These are phyloP conservation scores for Chloromyia formosa DNA, from an alignment of 2,888 invertebrate species.

Conservation along the genomic window DNA sequence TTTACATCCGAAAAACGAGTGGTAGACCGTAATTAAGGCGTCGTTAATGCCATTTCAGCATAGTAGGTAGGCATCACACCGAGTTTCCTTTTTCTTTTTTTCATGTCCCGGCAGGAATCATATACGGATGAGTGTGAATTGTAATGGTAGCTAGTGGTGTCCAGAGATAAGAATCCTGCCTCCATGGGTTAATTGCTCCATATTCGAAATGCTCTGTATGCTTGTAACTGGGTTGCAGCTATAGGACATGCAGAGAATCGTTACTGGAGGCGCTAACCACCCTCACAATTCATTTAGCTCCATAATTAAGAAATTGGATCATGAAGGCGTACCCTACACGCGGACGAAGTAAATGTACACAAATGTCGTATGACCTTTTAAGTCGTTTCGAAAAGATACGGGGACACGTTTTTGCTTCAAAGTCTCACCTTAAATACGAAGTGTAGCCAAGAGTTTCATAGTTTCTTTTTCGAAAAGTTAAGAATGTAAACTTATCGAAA, in stretches of 20 bases:
- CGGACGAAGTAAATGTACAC: not conserved
- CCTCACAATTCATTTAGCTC: constrained; percentile 10
- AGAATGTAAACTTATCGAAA: too few species aligned
- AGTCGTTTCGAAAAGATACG: not conserved
- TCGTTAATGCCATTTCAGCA: too few species aligned
- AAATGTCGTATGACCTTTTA: not conserved
- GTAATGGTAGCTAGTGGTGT: not conserved
- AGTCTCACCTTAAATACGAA: not conserved
- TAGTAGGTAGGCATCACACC: too few species aligned
- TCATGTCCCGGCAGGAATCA: not conserved
- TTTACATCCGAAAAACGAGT: too few species aligned
- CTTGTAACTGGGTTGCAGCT: not conserved
- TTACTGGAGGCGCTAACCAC: not conserved
- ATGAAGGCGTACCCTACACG: not conserved
- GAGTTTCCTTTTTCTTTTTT: not conserved
- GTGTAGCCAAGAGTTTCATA: too few species aligned
- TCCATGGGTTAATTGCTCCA: not conserved
- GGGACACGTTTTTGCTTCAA: not conserved
- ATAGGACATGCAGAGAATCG: not conserved
- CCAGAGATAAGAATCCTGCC: not conserved
- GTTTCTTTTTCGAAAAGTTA: too few species aligned
- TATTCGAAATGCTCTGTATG: not conserved
- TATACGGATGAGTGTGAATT: not conserved
- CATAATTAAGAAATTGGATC: constrained; percentile 21
- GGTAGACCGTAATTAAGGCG: too few species aligned